Percentiles rank a stretch among this genome's conserved stretches.
phyloP scores from a whole-genome alignment of 2,888 invertebrate genomes.

The Megalurothrips usitatus region DNA sequence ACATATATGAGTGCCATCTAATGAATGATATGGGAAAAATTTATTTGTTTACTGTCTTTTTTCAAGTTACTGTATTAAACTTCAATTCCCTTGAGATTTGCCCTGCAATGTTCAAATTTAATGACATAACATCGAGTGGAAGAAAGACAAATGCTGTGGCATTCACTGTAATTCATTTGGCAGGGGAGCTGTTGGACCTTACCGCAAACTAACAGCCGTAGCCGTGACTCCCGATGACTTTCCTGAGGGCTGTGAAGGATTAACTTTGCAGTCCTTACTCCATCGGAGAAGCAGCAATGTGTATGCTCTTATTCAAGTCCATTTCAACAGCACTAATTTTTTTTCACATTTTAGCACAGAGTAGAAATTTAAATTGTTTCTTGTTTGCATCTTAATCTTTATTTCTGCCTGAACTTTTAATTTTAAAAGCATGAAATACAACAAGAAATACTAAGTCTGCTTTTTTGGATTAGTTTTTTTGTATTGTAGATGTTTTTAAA shows the following conservation, averaged over 20 bases:
- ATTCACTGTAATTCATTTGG: constrained; percentile 47
- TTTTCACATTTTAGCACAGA: constrained; percentile 30
- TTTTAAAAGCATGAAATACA: background rate
- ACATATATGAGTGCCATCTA: background rate
- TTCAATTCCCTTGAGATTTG: background rate
- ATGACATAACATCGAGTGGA: too few relatives aligned
- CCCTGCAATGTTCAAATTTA: too few relatives aligned
- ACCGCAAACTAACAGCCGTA: constrained; percentile 54
- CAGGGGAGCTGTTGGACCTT: constrained; percentile 42
- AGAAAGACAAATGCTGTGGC: constrained; percentile 30
- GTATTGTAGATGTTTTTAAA: too few relatives aligned
- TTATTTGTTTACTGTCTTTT: background rate
- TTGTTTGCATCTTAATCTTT: background rate
- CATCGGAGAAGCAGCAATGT: constrained; percentile 35
- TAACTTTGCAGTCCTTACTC: constrained; percentile 33
- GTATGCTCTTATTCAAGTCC: constrained; percentile 30
- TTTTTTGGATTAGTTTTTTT: too few relatives aligned
- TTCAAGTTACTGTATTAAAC: background rate
- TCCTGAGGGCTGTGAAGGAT: constrained; percentile 43
- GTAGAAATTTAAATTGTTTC: background rate
- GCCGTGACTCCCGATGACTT: constrained; percentile 53
- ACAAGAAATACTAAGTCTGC: too few relatives aligned
- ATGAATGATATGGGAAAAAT: background rate
- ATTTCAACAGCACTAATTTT: background rate
- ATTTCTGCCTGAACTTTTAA: background rate